Conservation (phyloP, 2,888 invertebrate species). For the Nephrotoma guestfalica region DNA sequence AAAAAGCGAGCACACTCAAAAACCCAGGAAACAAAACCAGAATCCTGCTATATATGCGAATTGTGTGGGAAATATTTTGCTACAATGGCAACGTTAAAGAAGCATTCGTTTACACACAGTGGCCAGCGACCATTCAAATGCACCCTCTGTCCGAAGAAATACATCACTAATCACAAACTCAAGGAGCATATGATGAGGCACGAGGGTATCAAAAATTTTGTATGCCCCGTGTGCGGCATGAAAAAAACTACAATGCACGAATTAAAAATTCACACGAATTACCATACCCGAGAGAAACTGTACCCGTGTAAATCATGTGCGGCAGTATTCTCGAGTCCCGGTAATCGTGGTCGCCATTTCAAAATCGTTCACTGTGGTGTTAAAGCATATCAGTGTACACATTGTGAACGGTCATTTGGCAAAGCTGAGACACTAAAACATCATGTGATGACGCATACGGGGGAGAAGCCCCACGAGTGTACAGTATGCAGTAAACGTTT, state of each 20-base stretch:
- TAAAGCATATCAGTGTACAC: conserved; percentile 26
- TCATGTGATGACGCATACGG: conserved; percentile 30
- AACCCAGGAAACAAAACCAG: not conserved
- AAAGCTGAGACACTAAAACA: conserved; percentile 29
- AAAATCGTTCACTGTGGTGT: conserved; percentile 29
- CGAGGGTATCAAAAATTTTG: conserved; percentile 12
- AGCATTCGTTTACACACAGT: not conserved
- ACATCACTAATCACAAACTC: conserved; percentile 11
- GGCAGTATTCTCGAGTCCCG: conserved; percentile 8
- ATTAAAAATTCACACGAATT: conserved; percentile 10
- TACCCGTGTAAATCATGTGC: conserved; percentile 9
- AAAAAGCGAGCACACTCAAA: conserved; percentile 3
- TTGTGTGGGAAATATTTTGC: conserved; percentile 9
- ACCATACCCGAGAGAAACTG: conserved; percentile 10
- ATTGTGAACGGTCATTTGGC: conserved; percentile 27
- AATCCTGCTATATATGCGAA: conserved; percentile 6
- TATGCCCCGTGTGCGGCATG: conserved; percentile 11
- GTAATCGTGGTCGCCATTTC: conserved; percentile 21
- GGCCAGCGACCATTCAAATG: conserved; percentile 10
- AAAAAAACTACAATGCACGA: conserved; percentile 11
- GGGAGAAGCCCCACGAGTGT: conserved; percentile 28
- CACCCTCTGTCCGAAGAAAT: conserved; percentile 9
- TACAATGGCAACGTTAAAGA: conserved; percentile 1
- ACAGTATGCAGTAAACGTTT: conserved; percentile 25
- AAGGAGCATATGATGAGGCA: conserved; percentile 13